These are phyloP conservation scores for Maconellicoccus hirsutus DNA, from an alignment of 1,140 invertebrate genomes.

Conservation along the genomic window DNA sequence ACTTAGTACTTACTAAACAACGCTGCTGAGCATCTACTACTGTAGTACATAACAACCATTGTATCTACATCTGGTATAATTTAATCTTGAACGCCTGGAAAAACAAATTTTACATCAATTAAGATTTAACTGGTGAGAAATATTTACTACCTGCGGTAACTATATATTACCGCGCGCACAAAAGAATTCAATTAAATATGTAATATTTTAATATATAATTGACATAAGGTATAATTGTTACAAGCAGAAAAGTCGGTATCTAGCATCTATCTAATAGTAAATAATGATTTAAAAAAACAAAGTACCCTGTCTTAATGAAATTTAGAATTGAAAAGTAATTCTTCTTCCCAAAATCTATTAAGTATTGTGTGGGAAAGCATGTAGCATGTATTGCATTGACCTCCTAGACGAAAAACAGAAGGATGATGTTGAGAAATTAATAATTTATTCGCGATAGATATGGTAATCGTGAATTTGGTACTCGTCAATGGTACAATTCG, in stretches of 20 bases:
- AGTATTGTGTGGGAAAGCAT: no score
- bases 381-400: no score
- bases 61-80: slow-evolving; percentile 3
- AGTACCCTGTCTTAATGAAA: no score
- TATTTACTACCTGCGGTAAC: background rate
- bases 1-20: background rate
- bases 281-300: no score
- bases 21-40: background rate
- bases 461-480: no score
- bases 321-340: no score
- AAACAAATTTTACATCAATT: background rate
- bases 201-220: background rate
- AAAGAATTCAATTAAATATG: background rate
- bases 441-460: no score
- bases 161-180: background rate
- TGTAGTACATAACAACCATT: background rate
- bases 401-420: no score
- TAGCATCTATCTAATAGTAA: no score
- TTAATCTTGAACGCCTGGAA: background rate
- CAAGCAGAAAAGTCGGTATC: no score
- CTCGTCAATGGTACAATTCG: background rate
- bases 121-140: background rate
- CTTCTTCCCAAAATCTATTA: no score
- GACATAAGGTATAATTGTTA: background rate
- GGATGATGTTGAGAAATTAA: no score